Base-by-base conservation (phyloP, 2,113 vertebrate genomes). In the Scomber scombrus region DNA sequence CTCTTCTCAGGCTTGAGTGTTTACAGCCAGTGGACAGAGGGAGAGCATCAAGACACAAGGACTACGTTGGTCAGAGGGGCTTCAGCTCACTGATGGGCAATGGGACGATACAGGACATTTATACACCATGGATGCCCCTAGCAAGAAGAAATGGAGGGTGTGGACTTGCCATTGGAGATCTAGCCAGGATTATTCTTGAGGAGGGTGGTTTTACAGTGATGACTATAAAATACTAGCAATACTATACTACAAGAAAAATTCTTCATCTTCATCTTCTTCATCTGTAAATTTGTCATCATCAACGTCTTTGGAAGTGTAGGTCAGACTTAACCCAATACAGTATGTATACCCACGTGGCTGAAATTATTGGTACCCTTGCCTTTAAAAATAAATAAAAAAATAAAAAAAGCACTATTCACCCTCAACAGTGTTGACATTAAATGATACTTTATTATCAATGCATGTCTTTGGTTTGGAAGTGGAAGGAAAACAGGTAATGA, bases 61-160 rank as follows among this genome's bases (percentile, higher is more conserved):
- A 66, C 29, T 69, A 26, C 69, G 69, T 64, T 61, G 46, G 49
- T 72, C 54, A 16, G 63, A 68, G n/a, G 49, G 69, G 74, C 70
- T 77, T 79, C 67, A 56, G 50, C 62, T 74, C 45, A 60, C 71
- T 82, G 72, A 67, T 45, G 58, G 71, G 69, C 72, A 75, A 76
- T 75, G 64, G 57, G 75, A 77, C 74, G 67, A 83, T 71, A 83
- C 60, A 68, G 71, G 63, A 81, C 86, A 83, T 81, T 77, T 60
- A 76, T 87, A 88, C 71, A 73, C 45, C 64, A 80, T 26, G 60
- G 51, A 61, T 19, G 70, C 79, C 74, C 55, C 11, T 18, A 81
- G 82, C 62, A 64, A 85, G 77, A 85, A 74, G 67, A 84, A 79
- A 89, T 89, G 77, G 66, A 78, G 54, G 15, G 60, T 57, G 40